These are phyloP conservation scores for Cerceris ruficornis DNA, from an alignment of 2,888 invertebrate genomes.

Conservation along the genomic window DNA sequence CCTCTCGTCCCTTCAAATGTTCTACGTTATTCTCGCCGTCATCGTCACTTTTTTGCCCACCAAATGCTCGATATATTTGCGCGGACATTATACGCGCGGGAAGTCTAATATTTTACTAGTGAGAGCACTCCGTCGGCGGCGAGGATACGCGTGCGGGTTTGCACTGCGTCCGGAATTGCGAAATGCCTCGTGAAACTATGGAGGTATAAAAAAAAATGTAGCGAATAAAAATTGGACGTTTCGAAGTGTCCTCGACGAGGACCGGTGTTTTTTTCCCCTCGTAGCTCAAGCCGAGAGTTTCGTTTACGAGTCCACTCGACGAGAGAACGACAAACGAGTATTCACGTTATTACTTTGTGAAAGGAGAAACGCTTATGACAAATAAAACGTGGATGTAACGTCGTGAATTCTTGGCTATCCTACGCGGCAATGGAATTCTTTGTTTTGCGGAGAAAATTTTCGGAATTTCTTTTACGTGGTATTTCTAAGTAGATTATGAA, in stretches of 20 bases:
- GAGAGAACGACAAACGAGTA: too few relatives aligned
- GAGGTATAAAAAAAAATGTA: constrained; percentile 15
- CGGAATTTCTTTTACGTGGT: too few relatives aligned
- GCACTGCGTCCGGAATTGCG: constrained; percentile 8
- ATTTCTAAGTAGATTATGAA: too few relatives aligned
- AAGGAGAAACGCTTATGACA: too few relatives aligned
- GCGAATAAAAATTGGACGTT: constrained; percentile 16
- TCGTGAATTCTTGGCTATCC: too few relatives aligned
- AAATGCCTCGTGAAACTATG: constrained; percentile 10
- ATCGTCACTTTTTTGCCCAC: constrained; percentile 17
- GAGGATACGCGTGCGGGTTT: constrained; percentile 8
- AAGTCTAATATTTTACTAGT: constrained; percentile 47
- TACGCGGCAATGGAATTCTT: too few relatives aligned
- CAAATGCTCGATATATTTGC: constrained; percentile 14
- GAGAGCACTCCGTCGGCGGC: constrained; percentile 25
- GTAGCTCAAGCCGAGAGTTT: background rate
- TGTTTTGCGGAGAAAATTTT: too few relatives aligned
- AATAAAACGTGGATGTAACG: too few relatives aligned
- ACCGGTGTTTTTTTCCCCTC: constrained; percentile 1
- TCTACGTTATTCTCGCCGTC: constrained; percentile 5
- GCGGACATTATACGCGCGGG: constrained; percentile 19
- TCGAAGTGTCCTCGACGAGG: constrained; percentile 11
- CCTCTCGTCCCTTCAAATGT: constrained; percentile 11
- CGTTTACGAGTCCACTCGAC: background rate
- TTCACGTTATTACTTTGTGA: too few relatives aligned